Conservation (phyloP, 1,140 invertebrate species). For the Sycophaga agraensis region DNA sequence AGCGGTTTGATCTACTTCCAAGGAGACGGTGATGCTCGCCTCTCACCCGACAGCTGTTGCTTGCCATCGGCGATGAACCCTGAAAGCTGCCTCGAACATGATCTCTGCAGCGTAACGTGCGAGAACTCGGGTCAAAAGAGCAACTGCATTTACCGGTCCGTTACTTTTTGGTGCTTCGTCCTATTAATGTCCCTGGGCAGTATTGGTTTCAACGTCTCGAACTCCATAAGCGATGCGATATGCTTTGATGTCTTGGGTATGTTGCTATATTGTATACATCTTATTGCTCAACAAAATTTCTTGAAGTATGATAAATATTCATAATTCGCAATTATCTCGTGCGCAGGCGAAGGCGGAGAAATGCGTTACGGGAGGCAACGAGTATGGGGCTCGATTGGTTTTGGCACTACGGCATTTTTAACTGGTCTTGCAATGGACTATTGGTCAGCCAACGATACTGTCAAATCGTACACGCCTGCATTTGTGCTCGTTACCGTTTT, state of each 20-base stretch:
- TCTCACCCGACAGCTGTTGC: conserved; percentile 40
- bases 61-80: conserved; percentile 9
- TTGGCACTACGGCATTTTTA: conserved; percentile 68
- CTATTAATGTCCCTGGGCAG: conserved; percentile 70
- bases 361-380: conserved; percentile 74
- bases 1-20: conserved; percentile 31
- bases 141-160: conserved; percentile 57
- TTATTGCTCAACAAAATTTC: no score
- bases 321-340: background rate
- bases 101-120: conserved; percentile 35
- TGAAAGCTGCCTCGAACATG: background rate
- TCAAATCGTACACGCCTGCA: conserved; percentile 70
- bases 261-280: no score
- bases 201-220: conserved; percentile 75
- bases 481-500: conserved; percentile 67
- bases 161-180: conserved; percentile 73
- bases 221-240: conserved; percentile 76
- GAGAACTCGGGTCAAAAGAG: conserved; percentile 30
- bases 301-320: no score
- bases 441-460: conserved; percentile 55
- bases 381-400: conserved; percentile 78
- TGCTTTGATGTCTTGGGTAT: conserved; percentile 78
- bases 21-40: conserved; percentile 18
- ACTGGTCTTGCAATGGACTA: conserved; percentile 67
- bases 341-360: conserved; percentile 62